These are phyloP conservation scores for Rapana venosa DNA, from an alignment of 2,888 invertebrate species.

Conservation along the genomic window DNA sequence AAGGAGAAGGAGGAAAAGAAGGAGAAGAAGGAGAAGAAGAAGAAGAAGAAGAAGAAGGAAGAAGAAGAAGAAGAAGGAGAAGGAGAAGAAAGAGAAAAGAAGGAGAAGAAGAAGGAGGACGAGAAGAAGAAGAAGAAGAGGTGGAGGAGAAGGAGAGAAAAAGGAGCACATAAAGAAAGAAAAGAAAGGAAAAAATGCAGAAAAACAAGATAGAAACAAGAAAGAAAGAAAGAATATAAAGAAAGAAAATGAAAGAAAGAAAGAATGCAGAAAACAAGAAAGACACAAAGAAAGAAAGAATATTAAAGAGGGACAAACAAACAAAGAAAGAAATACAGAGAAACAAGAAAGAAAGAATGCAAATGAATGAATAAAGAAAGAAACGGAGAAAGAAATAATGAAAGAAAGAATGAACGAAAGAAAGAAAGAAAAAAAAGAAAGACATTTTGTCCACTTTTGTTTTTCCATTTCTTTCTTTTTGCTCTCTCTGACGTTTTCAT, in stretches of 20 bases:
- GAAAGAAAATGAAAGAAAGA: neutral
- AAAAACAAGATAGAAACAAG: neutral
- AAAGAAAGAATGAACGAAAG: neutral
- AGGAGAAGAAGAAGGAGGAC: neutral
- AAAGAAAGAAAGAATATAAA: neutral
- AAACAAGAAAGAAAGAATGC: neutral
- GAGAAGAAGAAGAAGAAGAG: neutral
- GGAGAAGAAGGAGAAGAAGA: neutral
- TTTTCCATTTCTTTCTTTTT: no score
- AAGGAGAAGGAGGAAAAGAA: neutral
- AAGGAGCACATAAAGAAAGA: neutral
- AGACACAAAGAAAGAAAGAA: neutral
- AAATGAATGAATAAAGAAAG: neutral
- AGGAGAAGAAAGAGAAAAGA: neutral
- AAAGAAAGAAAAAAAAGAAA: neutral
- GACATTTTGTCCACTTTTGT: no score
- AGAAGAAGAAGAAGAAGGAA: slow-evolving; percentile 18
- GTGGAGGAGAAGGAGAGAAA: neutral
- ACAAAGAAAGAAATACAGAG: neutral
- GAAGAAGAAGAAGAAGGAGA: neutral
- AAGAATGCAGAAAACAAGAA: neutral
- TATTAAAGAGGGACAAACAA: no score
- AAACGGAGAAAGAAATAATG: no score
- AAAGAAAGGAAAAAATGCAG: neutral
- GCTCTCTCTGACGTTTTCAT: no score